Evolutionary conservation across 2,888 invertebrate genomes (phyloP).

Genomic region (Leucania comma): DNA sequence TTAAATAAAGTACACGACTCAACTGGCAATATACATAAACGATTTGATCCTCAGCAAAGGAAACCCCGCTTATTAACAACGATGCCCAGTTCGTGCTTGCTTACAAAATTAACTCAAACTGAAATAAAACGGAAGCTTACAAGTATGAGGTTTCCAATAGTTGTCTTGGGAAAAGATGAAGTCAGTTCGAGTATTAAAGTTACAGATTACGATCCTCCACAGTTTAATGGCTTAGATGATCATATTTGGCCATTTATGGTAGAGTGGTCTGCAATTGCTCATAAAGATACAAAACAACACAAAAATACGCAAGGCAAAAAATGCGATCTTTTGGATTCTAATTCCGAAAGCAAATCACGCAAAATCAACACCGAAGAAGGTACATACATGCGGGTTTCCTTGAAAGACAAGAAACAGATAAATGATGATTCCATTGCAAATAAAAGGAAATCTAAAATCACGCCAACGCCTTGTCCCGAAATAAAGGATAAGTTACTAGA

Average conservation of each 20-base stretch:
- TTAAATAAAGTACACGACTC: constrained; percentile 64
- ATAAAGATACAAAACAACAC: constrained; percentile 7
- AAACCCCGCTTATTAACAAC: constrained; percentile 69
- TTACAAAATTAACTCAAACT: constrained; percentile 73
- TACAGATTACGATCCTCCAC: constrained; percentile 70
- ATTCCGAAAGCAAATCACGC: constrained; percentile 21
- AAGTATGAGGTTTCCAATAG: constrained; percentile 77
- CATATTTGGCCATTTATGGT: constrained; percentile 85
- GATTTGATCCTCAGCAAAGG: constrained; percentile 55
- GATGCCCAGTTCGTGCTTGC: constrained; percentile 63
- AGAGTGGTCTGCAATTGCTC: constrained; percentile 69
- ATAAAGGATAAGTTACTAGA: constrained; percentile 51
- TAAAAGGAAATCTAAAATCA: constrained; percentile 51
- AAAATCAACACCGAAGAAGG: constrained; percentile 26
- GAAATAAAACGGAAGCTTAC: constrained; percentile 79
- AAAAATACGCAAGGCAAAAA: constrained; percentile 6
- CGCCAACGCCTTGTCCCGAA: constrained; percentile 40
- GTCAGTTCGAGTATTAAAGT: constrained; percentile 73
- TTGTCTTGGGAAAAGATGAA: constrained; percentile 81
- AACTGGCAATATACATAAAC: constrained; percentile 49
- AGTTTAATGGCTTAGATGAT: constrained; percentile 79
- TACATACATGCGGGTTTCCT: constrained; percentile 2
- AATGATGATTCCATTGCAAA: constrained; percentile 18
- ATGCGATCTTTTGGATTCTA: constrained; percentile 10
- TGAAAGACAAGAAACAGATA: constrained; percentile 33